A percentile compares a stretch with the other conserved stretches of the same genome.
Evolutionary conservation across 35 echinoderm and acorn worm species (phyloP).

Genomic region (Heliocidaris erythrogramma): DNA sequence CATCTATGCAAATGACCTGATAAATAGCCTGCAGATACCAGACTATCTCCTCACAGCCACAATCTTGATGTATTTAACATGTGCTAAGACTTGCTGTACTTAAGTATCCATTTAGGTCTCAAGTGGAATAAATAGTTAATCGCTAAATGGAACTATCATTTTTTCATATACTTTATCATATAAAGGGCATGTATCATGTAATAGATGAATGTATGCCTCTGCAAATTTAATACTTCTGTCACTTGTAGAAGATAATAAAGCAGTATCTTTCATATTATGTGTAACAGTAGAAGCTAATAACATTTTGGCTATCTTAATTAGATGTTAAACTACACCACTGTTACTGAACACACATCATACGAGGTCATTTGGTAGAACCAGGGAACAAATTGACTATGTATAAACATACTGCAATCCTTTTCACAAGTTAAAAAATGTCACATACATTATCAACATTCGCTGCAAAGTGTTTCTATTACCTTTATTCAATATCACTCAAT

Average conservation of each 20-base stretch:
- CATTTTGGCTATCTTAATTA: background rate
- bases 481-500: background rate
- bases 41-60: too few species aligned
- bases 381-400: background rate
- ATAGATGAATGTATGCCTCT: too few species aligned
- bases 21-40: constrained; percentile 2
- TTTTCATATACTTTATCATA: too few species aligned
- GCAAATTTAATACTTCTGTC: too few species aligned
- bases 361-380: background rate
- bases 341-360: too few species aligned
- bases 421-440: background rate
- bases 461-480: background rate
- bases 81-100: background rate
- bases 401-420: background rate
- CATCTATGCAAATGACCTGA: constrained; percentile 40
- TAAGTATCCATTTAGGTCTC: background rate
- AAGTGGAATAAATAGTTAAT: background rate
- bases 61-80: background rate
- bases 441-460: background rate
- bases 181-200: too few species aligned
- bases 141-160: background rate
- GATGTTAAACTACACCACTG: background rate
- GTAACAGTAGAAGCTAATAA: background rate
- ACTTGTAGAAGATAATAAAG: too few species aligned
- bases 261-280: too few species aligned